Percentiles rank a stretch among this genome's conserved stretches.
phyloP scores from a whole-genome alignment of 2,113 vertebrate genomes.

The Steatornis caripensis region DNA sequence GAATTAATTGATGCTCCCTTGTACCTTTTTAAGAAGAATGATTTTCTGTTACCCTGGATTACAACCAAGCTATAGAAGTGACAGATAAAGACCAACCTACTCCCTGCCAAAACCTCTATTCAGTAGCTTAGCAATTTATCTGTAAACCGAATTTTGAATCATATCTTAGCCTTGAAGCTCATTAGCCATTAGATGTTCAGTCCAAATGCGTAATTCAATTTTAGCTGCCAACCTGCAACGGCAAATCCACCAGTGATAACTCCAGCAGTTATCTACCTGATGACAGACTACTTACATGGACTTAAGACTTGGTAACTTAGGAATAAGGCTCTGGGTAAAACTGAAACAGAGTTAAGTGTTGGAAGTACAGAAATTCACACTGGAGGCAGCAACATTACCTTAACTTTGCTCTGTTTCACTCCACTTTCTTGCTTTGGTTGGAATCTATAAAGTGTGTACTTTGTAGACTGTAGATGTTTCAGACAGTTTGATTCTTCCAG shows the following conservation, averaged over 20 bases:
- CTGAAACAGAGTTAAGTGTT: neutral
- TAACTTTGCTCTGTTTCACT: neutral
- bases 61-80: constrained; percentile 17
- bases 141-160: constrained; percentile 49
- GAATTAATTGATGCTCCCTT: constrained; percentile 59
- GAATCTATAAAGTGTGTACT: neutral
- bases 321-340: neutral
- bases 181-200: constrained; percentile 8
- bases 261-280: neutral
- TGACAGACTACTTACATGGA: neutral
- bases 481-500: neutral
- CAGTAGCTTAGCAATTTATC: constrained; percentile 32
- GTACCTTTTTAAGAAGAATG: constrained; percentile 66
- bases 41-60: constrained; percentile 68
- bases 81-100: constrained; percentile 65
- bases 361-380: neutral
- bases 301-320: neutral
- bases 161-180: constrained; percentile 42
- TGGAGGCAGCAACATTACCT: neutral
- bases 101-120: constrained; percentile 9
- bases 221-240: neutral
- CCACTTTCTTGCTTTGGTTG: neutral
- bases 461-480: neutral
- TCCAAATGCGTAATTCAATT: constrained; percentile 9
- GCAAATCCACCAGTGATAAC: neutral